Percentiles rank a stretch among this genome's conserved stretches.
phyloP scores from a whole-genome alignment of 64 coral and sea anemone species.

The Catalaphyllia jardinei region DNA sequence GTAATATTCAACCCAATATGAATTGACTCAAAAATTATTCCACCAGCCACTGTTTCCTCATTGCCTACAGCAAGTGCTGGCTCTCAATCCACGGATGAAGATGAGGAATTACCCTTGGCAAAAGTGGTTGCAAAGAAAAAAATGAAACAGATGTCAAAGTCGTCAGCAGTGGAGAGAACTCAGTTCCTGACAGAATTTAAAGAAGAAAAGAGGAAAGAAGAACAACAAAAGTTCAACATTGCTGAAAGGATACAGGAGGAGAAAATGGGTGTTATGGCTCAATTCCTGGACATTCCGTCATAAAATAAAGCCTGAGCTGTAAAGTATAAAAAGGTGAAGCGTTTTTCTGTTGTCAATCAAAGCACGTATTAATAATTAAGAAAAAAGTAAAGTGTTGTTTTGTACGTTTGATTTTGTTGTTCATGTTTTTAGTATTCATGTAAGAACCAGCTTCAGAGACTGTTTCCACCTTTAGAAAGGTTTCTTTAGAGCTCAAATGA shows the following conservation, averaged over 20 bases:
- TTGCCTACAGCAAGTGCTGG: conserved; percentile 19
- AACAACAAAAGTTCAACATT: background rate
- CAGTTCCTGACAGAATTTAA: conserved; percentile 13
- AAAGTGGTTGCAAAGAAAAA: conserved; percentile 52
- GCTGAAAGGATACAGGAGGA: background rate
- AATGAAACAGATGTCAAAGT: conserved; percentile 14
- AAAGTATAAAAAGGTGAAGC: background rate
- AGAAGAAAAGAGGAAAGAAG: background rate
- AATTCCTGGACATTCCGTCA: conserved; percentile 31
- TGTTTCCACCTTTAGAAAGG: background rate
- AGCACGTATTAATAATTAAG: background rate
- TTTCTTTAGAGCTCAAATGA: no score
- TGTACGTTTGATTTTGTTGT: background rate
- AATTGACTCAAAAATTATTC: conserved; percentile 34
- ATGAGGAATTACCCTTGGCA: conserved; percentile 44
- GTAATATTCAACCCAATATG: no score
- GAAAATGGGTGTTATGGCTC: conserved; percentile 11
- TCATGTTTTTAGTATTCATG: background rate
- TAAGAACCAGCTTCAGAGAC: background rate
- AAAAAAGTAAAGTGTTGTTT: background rate
- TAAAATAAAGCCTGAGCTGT: background rate
- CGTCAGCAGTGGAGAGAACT: background rate
- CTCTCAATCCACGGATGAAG: conserved; percentile 34
- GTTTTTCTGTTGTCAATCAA: background rate
- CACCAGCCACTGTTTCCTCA: conserved; percentile 24